Evolutionary conservation across 2,797 vertebrate genomes (phyloP).

Genomic region (Syndactyla subalaris): DNA sequence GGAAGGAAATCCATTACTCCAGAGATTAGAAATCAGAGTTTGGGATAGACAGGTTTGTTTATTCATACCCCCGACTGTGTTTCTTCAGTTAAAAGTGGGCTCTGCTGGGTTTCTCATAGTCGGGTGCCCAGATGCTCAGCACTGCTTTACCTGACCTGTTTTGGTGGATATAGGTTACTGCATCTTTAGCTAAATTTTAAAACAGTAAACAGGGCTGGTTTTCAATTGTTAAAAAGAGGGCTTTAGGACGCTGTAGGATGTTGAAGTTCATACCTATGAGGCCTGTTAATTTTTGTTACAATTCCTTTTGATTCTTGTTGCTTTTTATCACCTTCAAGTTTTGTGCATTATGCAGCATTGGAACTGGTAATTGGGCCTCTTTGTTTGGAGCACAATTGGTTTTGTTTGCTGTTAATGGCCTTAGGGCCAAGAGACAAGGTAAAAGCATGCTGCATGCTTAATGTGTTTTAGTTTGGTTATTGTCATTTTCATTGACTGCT

Average conservation of each 20-base stretch:
- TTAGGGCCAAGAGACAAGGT: neutral
- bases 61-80: neutral
- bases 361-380: neutral
- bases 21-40: neutral
- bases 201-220: neutral
- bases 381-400: neutral
- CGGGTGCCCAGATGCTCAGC: neutral
- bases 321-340: neutral
- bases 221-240: neutral
- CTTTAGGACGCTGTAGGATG: neutral
- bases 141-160: neutral
- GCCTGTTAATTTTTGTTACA: neutral
- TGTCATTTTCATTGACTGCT: neutral
- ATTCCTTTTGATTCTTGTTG: neutral
- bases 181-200: neutral
- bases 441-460: neutral
- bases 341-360: neutral
- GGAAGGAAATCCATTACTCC: neutral
- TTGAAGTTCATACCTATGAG: neutral
- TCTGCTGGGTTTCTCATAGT: neutral
- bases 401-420: slow-evolving; percentile 2
- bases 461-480: neutral
- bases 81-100: neutral
- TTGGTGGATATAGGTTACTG: neutral
- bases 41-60: neutral